Conservation (phyloP, 2,797 vertebrate species). For the Sandelia bainsii region DNA sequence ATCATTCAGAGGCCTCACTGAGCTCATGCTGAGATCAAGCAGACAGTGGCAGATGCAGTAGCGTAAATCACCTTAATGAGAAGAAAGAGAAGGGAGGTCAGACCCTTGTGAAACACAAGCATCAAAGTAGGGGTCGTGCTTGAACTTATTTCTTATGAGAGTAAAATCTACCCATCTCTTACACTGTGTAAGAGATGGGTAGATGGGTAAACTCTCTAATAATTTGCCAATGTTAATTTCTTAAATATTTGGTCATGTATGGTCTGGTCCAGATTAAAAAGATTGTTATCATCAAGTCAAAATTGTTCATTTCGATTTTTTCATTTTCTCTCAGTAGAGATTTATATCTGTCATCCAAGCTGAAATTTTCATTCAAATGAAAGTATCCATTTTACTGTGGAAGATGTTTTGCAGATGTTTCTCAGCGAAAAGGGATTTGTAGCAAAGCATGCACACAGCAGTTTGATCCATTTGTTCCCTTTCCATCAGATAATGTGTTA, state of each 20-base stretch:
- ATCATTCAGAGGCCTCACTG: slow-evolving; percentile 40
- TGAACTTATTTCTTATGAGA: background rate
- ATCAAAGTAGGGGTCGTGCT: background rate
- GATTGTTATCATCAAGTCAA: background rate
- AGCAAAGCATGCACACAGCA: background rate
- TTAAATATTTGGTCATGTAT: too few relatives aligned
- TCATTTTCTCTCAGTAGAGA: background rate
- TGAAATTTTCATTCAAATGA: background rate
- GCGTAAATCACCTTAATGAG: slow-evolving; percentile 40
- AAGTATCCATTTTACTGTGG: background rate
- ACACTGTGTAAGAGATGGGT: too few relatives aligned
- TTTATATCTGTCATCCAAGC: background rate
- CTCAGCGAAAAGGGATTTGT: background rate
- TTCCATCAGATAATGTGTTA: background rate
- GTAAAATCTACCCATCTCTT: background rate
- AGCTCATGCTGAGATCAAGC: slow-evolving; percentile 35
- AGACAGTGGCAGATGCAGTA: slow-evolving; percentile 35
- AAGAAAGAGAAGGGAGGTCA: slow-evolving; percentile 12
- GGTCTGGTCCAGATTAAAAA: too few relatives aligned
- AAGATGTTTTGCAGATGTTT: background rate
- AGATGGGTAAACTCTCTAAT: background rate
- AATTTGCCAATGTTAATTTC: background rate
- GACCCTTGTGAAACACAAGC: slow-evolving; percentile 6
- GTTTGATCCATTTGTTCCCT: background rate
- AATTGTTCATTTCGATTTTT: background rate